A percentile compares a stretch with the other conserved stretches of the same genome.
phyloP scores from a whole-genome alignment of 2,113 vertebrate genomes.

The Ammodytes marinus region DNA sequence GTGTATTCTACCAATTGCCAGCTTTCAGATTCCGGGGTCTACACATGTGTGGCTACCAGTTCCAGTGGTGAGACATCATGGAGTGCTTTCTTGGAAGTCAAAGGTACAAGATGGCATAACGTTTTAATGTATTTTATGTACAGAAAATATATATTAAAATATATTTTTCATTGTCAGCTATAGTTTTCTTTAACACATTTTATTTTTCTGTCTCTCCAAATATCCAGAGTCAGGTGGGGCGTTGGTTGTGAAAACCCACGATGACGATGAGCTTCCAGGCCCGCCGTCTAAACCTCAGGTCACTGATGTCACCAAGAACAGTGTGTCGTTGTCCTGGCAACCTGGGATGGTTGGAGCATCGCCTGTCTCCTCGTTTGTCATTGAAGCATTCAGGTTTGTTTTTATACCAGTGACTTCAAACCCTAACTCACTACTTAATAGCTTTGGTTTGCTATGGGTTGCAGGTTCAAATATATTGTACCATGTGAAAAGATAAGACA shows the following conservation, averaged over 20 bases:
- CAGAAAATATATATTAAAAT: background rate
- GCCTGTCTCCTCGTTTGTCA: conserved; percentile 92
- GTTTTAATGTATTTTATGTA: background rate
- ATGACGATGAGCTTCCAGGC: conserved; percentile 93
- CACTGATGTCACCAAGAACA: conserved; percentile 98
- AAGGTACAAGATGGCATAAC: conserved; percentile 83
- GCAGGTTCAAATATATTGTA: background rate
- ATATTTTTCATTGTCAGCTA: background rate
- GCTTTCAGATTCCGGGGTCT: conserved; percentile 95
- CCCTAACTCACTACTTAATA: background rate
- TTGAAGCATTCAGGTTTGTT: conserved; percentile 98
- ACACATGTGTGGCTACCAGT: conserved; percentile 97
- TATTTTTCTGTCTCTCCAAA: background rate
- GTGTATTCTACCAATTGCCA: conserved; percentile 57
- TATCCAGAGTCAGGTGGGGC: conserved; percentile 88
- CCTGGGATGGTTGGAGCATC: conserved; percentile 89
- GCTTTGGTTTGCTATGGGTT: background rate
- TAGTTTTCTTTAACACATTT: background rate
- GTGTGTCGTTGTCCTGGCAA: conserved; percentile 97
- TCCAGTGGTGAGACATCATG: conserved; percentile 98
- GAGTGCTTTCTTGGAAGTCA: conserved; percentile 97
- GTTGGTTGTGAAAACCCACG: conserved; percentile 89
- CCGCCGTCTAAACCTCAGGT: conserved; percentile 98
- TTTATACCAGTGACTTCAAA: background rate
- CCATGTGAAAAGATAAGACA: background rate